Evolutionary conservation across 2,888 invertebrate species (phyloP).

Genomic region (Myopa testacea): DNA sequence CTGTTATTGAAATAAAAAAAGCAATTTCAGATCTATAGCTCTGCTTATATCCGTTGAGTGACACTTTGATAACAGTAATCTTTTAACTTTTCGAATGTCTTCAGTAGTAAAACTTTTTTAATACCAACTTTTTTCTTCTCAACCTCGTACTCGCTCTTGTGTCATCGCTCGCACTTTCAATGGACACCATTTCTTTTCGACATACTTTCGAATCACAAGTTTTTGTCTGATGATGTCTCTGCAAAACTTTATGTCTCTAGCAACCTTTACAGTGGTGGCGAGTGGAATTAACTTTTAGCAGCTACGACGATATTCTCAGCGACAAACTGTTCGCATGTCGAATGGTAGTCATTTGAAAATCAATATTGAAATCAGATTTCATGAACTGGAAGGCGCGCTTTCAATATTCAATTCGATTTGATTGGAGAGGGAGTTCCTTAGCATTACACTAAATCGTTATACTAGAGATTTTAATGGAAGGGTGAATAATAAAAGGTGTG

Average conservation of each 20-base stretch:
- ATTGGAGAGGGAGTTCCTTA: too few relatives aligned
- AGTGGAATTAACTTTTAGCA: neutral
- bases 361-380: slow-evolving; percentile 4
- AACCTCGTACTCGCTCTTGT: neutral
- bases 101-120: neutral
- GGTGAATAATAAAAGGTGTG: too few relatives aligned
- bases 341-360: neutral
- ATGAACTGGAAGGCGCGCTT: neutral
- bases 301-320: neutral
- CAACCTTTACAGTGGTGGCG: too few relatives aligned
- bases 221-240: too few relatives aligned
- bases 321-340: neutral
- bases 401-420: too few relatives aligned
- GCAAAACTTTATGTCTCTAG: too few relatives aligned
- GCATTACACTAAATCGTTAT: too few relatives aligned
- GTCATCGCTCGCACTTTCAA: neutral
- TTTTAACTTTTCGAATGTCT: neutral
- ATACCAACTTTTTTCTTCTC: neutral
- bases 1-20: too few relatives aligned
- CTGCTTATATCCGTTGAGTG: too few relatives aligned
- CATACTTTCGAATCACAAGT: neutral
- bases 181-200: slow-evolving; percentile 2
- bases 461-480: too few relatives aligned
- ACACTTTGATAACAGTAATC: neutral
- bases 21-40: too few relatives aligned